These are phyloP conservation scores for Campodea augens DNA, from an alignment of 1,140 invertebrate genomes.

Conservation along the genomic window DNA sequence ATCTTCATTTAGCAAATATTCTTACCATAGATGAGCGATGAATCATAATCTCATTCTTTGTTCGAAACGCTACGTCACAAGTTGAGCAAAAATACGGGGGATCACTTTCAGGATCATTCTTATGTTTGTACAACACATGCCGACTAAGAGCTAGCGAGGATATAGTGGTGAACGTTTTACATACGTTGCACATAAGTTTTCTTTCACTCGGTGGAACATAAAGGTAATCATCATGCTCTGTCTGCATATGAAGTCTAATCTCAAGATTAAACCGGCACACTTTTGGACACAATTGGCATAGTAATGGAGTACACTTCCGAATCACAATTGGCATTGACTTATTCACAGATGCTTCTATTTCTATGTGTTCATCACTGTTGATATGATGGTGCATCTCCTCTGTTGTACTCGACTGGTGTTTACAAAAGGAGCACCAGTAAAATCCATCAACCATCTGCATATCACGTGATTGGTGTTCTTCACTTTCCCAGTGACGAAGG, in stretches of 20 bases:
- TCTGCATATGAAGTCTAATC: slow-evolving; percentile 38
- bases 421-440: slow-evolving; percentile 55
- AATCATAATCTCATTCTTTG: slow-evolving; percentile 35
- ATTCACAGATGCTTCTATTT: slow-evolving; percentile 49
- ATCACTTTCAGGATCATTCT: no score
- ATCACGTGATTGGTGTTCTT: slow-evolving; percentile 32
- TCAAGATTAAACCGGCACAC: slow-evolving; percentile 48
- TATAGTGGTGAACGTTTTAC: slow-evolving; percentile 20
- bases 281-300: slow-evolving; percentile 29
- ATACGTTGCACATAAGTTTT: neutral
- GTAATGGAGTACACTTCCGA: slow-evolving; percentile 37
- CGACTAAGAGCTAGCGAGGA: slow-evolving; percentile 41
- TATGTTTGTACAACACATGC: slow-evolving; percentile 27
- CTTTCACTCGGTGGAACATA: neutral
- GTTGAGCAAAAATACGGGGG: slow-evolving; percentile 39
- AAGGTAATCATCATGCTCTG: slow-evolving; percentile 24
- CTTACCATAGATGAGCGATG: slow-evolving; percentile 43
- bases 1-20: no score
- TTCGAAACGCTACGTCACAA: slow-evolving; percentile 40
- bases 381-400: slow-evolving; percentile 48
- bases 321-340: slow-evolving; percentile 60
- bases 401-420: slow-evolving; percentile 42
- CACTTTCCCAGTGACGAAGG: slow-evolving; percentile 48
- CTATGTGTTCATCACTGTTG: slow-evolving; percentile 38
- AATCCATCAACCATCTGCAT: slow-evolving; percentile 31